Conservation (phyloP, 2,888 invertebrate genomes). For the Rhamnusium bicolor region DNA sequence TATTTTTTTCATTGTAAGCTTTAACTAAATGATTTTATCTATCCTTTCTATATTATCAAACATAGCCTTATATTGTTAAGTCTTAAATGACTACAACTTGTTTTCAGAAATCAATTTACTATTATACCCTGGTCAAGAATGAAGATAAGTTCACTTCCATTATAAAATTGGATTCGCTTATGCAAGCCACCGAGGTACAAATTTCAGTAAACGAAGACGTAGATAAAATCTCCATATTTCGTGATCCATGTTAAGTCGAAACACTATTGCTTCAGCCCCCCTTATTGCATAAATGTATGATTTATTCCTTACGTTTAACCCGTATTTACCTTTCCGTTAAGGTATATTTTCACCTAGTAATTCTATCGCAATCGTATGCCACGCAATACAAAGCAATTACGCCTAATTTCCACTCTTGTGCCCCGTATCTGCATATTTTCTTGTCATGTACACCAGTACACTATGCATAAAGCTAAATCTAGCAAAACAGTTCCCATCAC, state of each 20-base stretch:
- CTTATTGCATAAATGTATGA: conserved; percentile 51
- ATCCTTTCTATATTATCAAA: no score
- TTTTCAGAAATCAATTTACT: no score
- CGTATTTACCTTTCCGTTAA: conserved; percentile 53
- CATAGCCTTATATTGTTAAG: no score
- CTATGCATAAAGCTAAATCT: conserved; percentile 36
- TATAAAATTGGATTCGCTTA: conserved; percentile 44
- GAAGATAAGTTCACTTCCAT: conserved; percentile 36
- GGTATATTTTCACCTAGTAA: conserved; percentile 53
- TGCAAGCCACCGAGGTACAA: conserved; percentile 48
- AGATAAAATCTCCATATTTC: conserved; percentile 59
- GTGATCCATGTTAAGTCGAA: conserved; percentile 47
- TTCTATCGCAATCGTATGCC: conserved; percentile 56
- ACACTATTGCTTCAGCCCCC: conserved; percentile 34
- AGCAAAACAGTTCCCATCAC: conserved; percentile 50
- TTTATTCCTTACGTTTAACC: conserved; percentile 50
- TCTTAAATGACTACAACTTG: no score
- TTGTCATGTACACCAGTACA: conserved; percentile 59
- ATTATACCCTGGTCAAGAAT: background rate
- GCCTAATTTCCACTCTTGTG: conserved; percentile 65
- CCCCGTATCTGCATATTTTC: conserved; percentile 65
- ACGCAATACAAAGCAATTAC: conserved; percentile 65
- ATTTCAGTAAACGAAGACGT: conserved; percentile 58
- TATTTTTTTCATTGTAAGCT: no score
- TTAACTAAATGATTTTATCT: no score